Evolutionary conservation across 2,797 vertebrate genomes (phyloP).

Genomic region (Eleutherodactylus coqui): DNA sequence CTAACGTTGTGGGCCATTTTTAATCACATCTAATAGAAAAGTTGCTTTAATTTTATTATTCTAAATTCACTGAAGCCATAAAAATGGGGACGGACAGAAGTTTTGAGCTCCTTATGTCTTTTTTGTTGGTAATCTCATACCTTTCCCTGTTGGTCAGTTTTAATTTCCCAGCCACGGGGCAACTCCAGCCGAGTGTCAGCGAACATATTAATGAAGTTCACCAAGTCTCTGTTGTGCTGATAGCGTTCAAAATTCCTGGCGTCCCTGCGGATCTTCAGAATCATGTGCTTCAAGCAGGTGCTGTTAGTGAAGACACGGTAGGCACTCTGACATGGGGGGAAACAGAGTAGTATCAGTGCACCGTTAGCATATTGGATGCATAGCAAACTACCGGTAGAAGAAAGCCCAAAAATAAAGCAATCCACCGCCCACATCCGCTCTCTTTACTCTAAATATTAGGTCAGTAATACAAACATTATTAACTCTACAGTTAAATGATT

Average conservation of each 20-base stretch:
- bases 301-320: conserved; percentile 97
- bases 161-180: conserved; percentile 96
- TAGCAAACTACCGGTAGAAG: background rate
- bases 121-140: conserved; percentile 69
- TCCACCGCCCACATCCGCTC: background rate
- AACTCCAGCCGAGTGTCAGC: conserved; percentile 91
- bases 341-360: background rate
- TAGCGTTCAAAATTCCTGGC: conserved; percentile 96
- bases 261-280: conserved; percentile 95
- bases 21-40: no score
- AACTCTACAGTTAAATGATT: no score
- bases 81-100: no score
- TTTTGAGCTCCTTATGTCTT: no score
- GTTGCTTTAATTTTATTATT: no score
- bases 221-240: conserved; percentile 96
- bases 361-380: background rate
- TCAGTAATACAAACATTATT: no score
- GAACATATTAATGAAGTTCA: conserved; percentile 97
- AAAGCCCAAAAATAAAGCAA: background rate
- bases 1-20: no score
- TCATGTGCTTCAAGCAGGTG: conserved; percentile 98
- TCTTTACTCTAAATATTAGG: no score
- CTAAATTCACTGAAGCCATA: no score
- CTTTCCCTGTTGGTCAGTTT: conserved; percentile 96
- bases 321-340: conserved; percentile 80